Percentiles rank a stretch among this genome's conserved stretches.
phyloP scores from a whole-genome alignment of 2,888 invertebrate genomes.

The Drosophila emarginata region DNA sequence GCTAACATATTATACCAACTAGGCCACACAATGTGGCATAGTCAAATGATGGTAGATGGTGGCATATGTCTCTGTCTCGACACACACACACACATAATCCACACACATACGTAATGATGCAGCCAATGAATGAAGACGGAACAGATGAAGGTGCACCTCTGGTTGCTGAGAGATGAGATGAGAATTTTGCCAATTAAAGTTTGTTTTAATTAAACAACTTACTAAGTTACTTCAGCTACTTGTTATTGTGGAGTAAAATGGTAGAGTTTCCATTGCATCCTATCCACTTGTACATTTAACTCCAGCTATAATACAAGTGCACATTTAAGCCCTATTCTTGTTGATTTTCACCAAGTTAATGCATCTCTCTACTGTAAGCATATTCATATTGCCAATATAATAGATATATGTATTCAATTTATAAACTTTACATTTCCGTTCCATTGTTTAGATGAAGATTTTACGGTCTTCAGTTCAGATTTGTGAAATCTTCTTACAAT shows the following conservation, averaged over 20 bases:
- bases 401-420: not conserved
- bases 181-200: conserved; percentile 79
- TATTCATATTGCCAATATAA: not conserved
- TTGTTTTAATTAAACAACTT: conserved; percentile 77
- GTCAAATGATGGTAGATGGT: not conserved
- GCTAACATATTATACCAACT: conserved; percentile 3
- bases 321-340: no score
- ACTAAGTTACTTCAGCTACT: conserved; percentile 55
- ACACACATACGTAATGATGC: conserved; percentile 13
- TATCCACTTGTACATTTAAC: not conserved
- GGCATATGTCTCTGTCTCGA: not conserved
- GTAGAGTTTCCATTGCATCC: not conserved
- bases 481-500: no score
- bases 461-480: no score
- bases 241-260: conserved; percentile 50
- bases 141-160: conserved; percentile 25
- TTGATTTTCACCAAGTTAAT: no score
- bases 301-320: no score
- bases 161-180: conserved; percentile 49
- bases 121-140: conserved; percentile 7
- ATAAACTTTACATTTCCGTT: no score
- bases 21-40: not conserved
- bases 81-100: not conserved
- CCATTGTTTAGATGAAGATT: no score
- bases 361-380: no score